phyloP scores from a whole-genome alignment of 2,888 invertebrate species.

The Halictus quadricinctus region DNA sequence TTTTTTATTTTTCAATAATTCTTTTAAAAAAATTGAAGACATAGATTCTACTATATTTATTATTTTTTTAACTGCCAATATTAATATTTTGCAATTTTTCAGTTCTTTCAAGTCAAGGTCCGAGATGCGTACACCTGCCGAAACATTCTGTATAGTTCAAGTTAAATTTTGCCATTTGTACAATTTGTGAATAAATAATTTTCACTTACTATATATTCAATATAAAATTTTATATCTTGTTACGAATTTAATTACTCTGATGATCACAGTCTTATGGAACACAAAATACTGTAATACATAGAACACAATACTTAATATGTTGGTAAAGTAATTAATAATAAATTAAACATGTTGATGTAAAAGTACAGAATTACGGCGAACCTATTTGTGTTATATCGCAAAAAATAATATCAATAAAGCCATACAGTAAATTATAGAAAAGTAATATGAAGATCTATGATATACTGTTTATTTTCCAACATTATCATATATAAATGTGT shows the following conservation, averaged over 20 bases:
- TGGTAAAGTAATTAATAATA: conserved; percentile 10
- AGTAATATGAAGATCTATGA: conserved; percentile 31
- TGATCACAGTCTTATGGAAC: conserved; percentile 18
- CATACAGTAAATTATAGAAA: conserved; percentile 29
- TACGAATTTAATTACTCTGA: conserved; percentile 5
- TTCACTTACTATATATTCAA: conserved; percentile 50
- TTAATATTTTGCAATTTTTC: conserved; percentile 29
- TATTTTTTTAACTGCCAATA: conserved; percentile 29
- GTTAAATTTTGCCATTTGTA: conserved; percentile 54
- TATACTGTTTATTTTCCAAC: conserved; percentile 57
- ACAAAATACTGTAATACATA: not conserved
- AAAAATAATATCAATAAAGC: conserved; percentile 15
- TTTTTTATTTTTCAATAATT: conserved; percentile 20
- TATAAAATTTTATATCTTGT: conserved; percentile 22
- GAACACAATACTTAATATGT: not conserved
- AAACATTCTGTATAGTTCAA: conserved; percentile 10
- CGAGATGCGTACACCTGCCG: not conserved
- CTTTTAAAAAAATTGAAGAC: conserved; percentile 7
- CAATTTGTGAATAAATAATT: conserved; percentile 71
- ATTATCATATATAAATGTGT: conserved; percentile 50
- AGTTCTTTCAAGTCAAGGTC: not conserved
- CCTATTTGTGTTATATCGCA: conserved; percentile 12
- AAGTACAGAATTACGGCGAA: not conserved
- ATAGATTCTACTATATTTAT: conserved; percentile 10
- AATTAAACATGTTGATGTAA: not conserved